phyloP scores from a whole-genome alignment of 2,113 vertebrate genomes.

The Callochromis pleurospilus region DNA sequence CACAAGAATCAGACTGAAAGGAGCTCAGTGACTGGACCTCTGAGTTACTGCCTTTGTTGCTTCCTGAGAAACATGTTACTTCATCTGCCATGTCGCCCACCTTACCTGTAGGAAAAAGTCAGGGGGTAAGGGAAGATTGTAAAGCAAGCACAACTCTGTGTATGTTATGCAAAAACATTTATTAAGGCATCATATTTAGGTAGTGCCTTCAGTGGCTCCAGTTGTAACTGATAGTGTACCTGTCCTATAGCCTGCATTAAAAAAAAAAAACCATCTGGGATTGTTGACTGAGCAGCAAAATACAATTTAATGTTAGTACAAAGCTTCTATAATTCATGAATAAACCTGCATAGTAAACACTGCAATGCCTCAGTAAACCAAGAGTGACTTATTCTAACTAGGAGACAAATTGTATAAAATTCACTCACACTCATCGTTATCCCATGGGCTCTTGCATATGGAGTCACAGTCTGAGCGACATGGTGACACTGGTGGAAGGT shows the following conservation, averaged over 20 bases:
- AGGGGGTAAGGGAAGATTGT: background rate
- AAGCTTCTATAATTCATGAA: background rate
- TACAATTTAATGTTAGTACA: background rate
- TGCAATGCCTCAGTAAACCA: background rate
- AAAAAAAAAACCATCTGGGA: background rate
- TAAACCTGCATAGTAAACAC: background rate
- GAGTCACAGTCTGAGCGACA: conserved; percentile 93
- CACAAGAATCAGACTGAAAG: conserved; percentile 93
- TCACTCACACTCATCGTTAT: conserved; percentile 79
- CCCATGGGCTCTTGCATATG: conserved; percentile 87
- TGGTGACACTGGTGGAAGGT: conserved; percentile 83
- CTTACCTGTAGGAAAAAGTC: conserved; percentile 73
- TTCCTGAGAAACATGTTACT: conserved; percentile 88
- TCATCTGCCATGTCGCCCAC: conserved; percentile 85
- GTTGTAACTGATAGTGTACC: background rate
- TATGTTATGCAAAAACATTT: background rate
- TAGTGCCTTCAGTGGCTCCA: background rate
- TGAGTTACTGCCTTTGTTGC: conserved; percentile 92
- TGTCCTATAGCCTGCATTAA: background rate
- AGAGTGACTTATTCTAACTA: background rate
- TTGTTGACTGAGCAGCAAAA: background rate
- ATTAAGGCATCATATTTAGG: background rate
- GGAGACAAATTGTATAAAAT: background rate
- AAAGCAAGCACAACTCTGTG: background rate
- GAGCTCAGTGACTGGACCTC: conserved; percentile 95